Base-by-base conservation (phyloP, 2,113 vertebrate genomes). In the Azemiops feae region DNA sequence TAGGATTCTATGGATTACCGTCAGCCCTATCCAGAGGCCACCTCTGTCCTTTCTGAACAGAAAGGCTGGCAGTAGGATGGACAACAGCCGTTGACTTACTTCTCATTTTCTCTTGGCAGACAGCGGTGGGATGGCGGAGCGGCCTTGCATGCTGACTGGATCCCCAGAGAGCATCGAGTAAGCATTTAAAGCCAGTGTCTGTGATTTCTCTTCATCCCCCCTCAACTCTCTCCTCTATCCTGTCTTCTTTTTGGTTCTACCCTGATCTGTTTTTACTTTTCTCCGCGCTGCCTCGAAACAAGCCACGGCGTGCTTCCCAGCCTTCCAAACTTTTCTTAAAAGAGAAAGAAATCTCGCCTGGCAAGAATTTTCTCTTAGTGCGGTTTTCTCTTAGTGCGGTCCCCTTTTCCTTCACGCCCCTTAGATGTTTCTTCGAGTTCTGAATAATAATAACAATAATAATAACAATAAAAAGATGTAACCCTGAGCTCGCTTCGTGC, bases 161-260 rank as follows among this genome's bases (percentile, higher is more conserved):
- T 98, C 98, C 30, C 99, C 99, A 96, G 99, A 99, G 97, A 99
- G 98, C 97, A 99, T 99, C 92, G 99, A 99, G 99, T 99, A 98
- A 99, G 99, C 98, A 94, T 95, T 50, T 47, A 8, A n/a, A 25
- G n/a, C 16, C 27, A 30, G 11, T 87, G 1, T 54, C 30, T 54
- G 27, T 94, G 3, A 47, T 95, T 97, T 97, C 95, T 92, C 96
- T 95, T 93, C 95, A 39, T 1, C 14, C 52, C 14, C 52, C 25
- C 52, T n/a, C 16, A 10, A 34, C 52, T 81, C 92, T 89, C 1
- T 81, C 52, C 93, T 96, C 94, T 94, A 94, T 95, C 86, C 91
- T 94, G 87, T 97, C 97, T 94, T 96, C 94, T 95, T 96, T 94
- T 97, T 18, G 47, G 96, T 96, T 96, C 39, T 20, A 12, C 11